Evolutionary conservation across 35 echinoderm and acorn worm species (phyloP).

Genomic region (Lytechinus variegatus): DNA sequence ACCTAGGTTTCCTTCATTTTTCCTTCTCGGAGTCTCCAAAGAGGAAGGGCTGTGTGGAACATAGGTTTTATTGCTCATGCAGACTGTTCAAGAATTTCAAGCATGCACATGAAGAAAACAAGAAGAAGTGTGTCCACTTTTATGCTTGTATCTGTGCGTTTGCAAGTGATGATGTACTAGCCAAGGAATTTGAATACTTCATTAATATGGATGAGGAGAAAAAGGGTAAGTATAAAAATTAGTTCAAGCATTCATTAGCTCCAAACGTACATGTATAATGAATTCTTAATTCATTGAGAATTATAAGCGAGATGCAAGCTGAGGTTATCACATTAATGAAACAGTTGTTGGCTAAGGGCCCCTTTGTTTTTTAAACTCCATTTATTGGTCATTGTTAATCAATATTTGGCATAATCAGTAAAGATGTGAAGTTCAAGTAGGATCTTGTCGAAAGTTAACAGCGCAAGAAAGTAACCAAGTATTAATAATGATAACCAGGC

Average conservation of each 20-base stretch:
- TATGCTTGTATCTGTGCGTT: constrained; percentile 99
- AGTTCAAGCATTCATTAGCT: too few relatives aligned
- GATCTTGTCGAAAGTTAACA: constrained; percentile 74
- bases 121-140: constrained; percentile 93
- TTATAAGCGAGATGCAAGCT: too few relatives aligned
- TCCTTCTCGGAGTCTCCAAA: constrained; percentile 77
- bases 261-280: too few relatives aligned
- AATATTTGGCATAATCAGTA: too few relatives aligned
- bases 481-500: constrained; percentile 74
- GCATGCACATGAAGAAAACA: constrained; percentile 71
- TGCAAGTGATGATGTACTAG: constrained; percentile 89
- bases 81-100: constrained; percentile 84
- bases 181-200: constrained; percentile 95
- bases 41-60: constrained; percentile 70
- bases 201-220: constrained; percentile 76
- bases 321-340: too few relatives aligned
- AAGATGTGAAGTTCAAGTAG: neutral
- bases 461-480: constrained; percentile 43
- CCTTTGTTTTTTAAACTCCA: too few relatives aligned
- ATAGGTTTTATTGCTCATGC: constrained; percentile 91
- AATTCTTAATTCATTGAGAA: too few relatives aligned
- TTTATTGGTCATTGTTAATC: too few relatives aligned
- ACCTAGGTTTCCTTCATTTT: constrained; percentile 93
- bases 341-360: too few relatives aligned
- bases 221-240: neutral